Percentiles rank a stretch among this genome's conserved stretches.
phyloP scores from a whole-genome alignment of 2,797 vertebrate genomes.

The Chanos chanos region DNA sequence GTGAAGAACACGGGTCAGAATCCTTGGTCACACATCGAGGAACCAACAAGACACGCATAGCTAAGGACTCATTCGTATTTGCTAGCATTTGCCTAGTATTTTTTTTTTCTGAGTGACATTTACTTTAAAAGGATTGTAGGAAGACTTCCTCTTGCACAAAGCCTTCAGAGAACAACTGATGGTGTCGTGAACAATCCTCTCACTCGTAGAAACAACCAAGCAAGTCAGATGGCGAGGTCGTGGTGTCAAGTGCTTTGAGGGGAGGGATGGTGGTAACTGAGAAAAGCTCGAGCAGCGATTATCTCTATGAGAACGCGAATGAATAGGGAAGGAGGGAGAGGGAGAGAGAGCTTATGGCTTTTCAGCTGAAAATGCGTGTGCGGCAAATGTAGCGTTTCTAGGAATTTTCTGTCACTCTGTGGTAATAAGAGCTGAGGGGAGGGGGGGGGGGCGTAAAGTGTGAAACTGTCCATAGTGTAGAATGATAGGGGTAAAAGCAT shows the following conservation, averaged over 20 bases:
- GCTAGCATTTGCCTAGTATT: no score
- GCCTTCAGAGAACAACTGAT: not conserved
- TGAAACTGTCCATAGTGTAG: not conserved
- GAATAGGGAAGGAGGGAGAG: no score
- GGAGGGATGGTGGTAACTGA: constrained; percentile 2
- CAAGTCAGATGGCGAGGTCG: constrained; percentile 26
- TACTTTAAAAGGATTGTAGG: no score
- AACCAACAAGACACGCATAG: no score
- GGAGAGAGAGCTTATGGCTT: constrained; percentile 28
- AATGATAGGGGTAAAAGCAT: no score
- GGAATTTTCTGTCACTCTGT: constrained; percentile 19
- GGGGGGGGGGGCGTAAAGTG: not conserved
- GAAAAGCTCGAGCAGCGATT: constrained; percentile 26
- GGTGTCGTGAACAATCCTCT: not conserved
- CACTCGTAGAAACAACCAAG: constrained; percentile 6
- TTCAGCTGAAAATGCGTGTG: constrained; percentile 28
- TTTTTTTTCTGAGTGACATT: no score
- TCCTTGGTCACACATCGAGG: no score
- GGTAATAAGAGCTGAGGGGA: no score
- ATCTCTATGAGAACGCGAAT: constrained; percentile 23
- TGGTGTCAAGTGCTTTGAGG: constrained; percentile 26
- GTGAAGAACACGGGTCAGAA: no score
- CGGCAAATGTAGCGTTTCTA: constrained; percentile 25
- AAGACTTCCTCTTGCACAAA: no score
- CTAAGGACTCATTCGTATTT: no score